These are phyloP conservation scores for Amphiprion percula DNA, from an alignment of 2,113 vertebrate genomes.

Conservation along the genomic window DNA sequence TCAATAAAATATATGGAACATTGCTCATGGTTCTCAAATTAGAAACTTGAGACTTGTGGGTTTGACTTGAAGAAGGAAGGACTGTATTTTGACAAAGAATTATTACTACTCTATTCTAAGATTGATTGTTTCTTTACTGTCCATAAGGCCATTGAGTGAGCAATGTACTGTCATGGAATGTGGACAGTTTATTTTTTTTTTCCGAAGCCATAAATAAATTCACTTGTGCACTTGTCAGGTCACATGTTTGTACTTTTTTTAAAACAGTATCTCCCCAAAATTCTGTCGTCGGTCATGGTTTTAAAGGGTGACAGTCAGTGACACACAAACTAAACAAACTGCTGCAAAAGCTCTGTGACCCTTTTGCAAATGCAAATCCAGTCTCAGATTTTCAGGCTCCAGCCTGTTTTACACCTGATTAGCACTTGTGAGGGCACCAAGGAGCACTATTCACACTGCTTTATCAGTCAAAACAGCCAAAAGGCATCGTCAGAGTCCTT, in stretches of 20 bases:
- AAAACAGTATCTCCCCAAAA: not conserved
- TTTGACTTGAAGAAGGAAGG: too few relatives aligned
- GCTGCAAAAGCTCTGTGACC: not conserved
- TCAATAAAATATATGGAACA: not conserved
- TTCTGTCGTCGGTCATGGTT: not conserved
- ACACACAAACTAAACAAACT: slow-evolving; percentile 14
- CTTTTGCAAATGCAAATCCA: slow-evolving; percentile 31
- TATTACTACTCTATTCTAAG: too few relatives aligned
- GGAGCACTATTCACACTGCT: slow-evolving; percentile 6
- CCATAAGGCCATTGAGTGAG: too few relatives aligned
- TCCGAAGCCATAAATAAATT: too few relatives aligned
- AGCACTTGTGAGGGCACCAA: slow-evolving; percentile 37
- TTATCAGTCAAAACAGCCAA: slow-evolving; percentile 51
- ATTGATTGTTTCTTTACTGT: too few relatives aligned
- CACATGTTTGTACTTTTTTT: not conserved
- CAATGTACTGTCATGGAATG: too few relatives aligned
- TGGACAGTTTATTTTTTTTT: too few relatives aligned
- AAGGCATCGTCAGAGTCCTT: slow-evolving; percentile 19
- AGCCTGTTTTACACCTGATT: slow-evolving; percentile 42
- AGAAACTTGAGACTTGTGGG: too few relatives aligned
- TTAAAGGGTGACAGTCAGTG: not conserved
- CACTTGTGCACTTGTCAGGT: too few relatives aligned
- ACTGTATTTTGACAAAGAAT: too few relatives aligned
- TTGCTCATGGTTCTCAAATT: too few relatives aligned
- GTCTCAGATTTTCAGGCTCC: slow-evolving; percentile 18